Base-by-base conservation (phyloP, 1,140 invertebrate species). In the Sarcophaga bullata region DNA sequence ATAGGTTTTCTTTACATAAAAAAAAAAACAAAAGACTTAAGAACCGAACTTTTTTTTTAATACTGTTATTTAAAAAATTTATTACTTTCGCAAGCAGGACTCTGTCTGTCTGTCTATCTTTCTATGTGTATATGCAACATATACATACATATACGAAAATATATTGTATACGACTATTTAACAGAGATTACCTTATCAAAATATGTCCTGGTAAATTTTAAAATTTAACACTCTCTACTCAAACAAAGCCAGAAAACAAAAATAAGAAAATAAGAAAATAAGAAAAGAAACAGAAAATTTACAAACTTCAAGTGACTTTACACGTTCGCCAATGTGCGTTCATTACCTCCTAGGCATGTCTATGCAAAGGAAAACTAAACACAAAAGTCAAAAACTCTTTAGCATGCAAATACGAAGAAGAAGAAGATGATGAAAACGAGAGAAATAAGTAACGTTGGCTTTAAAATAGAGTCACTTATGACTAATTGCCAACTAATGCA, bases 241-340 rank as follows among this genome's bases (percentile, higher is more conserved):
- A 68, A 68, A 68, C 4, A 37, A 37, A 37, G 25, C 25, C 25
- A 37, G 25, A 37, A 37, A 37, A 37, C 1, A 37, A 37, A 37
- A 37, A 4, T 37, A 37, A 37, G 25, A 37, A 37, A 37, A 37
- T n/a, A 37, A 4, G 4, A 37, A 37, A 37, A 37, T 4, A 2
- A 37, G 25, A 37, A 37, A 37, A 37, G 4, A 37, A n/a, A n/a
- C n/a, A n/a, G n/a, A n/a, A n/a, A n/a, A n/a, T n/a, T 37, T 37
- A 4, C 4, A 37, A 68, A 58, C 52, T 68, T 68, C 25, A 37
- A 37, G 25, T 37, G 62, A 68, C 17, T 68, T 68, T 25, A 68
- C 62, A 68, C 62, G 62, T 68, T 68, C 62, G 62, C 62, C 17
- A 68, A 68, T 25, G 62, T 68, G 62, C 62, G 62, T 68, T 68